Conservation (phyloP, 2,888 invertebrate species). For the Troides helena region DNA sequence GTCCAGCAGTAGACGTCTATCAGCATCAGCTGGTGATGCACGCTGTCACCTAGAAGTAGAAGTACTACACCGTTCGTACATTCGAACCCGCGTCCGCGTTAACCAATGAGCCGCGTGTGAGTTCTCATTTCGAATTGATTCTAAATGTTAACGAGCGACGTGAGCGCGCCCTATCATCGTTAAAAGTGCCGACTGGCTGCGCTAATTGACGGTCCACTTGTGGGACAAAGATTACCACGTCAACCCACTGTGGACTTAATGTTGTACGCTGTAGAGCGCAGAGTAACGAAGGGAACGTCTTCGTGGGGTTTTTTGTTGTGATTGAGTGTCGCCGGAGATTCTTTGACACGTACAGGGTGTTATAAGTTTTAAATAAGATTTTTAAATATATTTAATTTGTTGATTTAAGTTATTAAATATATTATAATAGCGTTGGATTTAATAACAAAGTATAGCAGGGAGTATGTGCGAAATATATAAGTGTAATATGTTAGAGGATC, state of each 20-base stretch:
- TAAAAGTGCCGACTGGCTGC: slow-evolving; percentile 28
- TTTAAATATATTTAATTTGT: background rate
- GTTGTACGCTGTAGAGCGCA: background rate
- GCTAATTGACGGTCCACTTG: slow-evolving; percentile 24
- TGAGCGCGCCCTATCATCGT: slow-evolving; percentile 3
- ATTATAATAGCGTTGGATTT: no score
- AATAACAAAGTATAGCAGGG: no score
- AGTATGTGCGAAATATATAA: no score
- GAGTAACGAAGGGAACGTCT: background rate
- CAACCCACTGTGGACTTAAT: slow-evolving; percentile 29
- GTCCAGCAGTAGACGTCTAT: no score
- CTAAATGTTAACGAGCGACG: background rate
- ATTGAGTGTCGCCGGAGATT: slow-evolving; percentile 20
- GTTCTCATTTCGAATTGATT: background rate
- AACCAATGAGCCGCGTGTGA: background rate
- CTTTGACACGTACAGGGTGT: slow-evolving; percentile 10
- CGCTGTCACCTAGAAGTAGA: no score
- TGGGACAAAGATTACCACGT: background rate
- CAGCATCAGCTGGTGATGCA: no score
- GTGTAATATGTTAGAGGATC: no score
- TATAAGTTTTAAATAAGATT: background rate
- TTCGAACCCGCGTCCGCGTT: no score
- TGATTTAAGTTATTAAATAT: no score
- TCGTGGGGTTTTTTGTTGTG: slow-evolving; percentile 17
- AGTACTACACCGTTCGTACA: no score